A percentile compares a stretch with the other conserved stretches of the same genome.
Evolutionary conservation across 2,113 vertebrate genomes (phyloP).

Genomic region (Syngnathus floridae): DNA sequence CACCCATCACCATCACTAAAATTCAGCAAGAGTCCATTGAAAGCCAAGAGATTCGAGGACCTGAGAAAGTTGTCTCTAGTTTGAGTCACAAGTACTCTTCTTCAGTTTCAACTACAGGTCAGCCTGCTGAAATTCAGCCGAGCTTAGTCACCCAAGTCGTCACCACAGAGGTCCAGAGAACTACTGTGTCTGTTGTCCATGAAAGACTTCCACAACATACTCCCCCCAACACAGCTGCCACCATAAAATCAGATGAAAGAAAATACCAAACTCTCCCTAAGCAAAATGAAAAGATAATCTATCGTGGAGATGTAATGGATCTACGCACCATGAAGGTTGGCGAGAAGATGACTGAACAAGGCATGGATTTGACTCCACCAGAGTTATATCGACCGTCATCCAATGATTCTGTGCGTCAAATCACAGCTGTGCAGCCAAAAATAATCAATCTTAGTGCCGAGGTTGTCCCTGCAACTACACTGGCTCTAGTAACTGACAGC

Average conservation of each 20-base stretch:
- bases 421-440: slow-evolving; percentile 84
- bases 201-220: slow-evolving; percentile 68
- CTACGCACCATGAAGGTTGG: slow-evolving; percentile 83
- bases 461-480: slow-evolving; percentile 67
- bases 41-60: slow-evolving; percentile 71
- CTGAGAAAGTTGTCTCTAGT: slow-evolving; percentile 71
- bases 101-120: slow-evolving; percentile 68
- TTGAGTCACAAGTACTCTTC: slow-evolving; percentile 74
- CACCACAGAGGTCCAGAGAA: slow-evolving; percentile 75
- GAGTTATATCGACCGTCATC: slow-evolving; percentile 74
- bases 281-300: slow-evolving; percentile 76
- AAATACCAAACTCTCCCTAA: slow-evolving; percentile 69
- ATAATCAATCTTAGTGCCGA: slow-evolving; percentile 87
- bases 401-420: slow-evolving; percentile 73
- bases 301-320: slow-evolving; percentile 83
- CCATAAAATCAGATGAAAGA: slow-evolving; percentile 67
- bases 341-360: slow-evolving; percentile 74
- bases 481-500: slow-evolving; percentile 73
- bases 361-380: slow-evolving; percentile 75
- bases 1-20: slow-evolving; percentile 61
- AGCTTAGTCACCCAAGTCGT: slow-evolving; percentile 73
- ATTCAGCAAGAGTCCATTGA: slow-evolving; percentile 75
- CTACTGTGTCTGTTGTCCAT: slow-evolving; percentile 73
- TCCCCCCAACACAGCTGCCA: slow-evolving; percentile 62
- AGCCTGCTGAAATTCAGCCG: slow-evolving; percentile 62